A percentile compares a stretch with the other conserved stretches of the same genome.
Evolutionary conservation across 2,797 vertebrate species (phyloP).

Genomic region (Naso thynnoides): DNA sequence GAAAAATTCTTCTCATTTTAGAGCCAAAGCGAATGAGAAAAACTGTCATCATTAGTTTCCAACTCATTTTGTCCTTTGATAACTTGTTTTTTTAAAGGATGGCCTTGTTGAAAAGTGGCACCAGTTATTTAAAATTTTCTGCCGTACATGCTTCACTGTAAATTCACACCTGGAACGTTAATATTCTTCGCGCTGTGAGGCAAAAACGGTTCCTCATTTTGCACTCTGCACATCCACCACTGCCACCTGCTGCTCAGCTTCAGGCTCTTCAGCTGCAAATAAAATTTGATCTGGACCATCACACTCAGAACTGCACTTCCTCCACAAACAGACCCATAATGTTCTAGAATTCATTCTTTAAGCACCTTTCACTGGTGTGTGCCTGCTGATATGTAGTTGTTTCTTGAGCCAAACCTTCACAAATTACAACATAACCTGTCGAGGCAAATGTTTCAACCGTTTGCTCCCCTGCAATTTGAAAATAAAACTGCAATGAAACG

Average conservation of each 20-base stretch:
- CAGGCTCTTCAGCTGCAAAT: neutral
- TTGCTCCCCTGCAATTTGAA: constrained; percentile 38
- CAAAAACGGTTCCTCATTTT: neutral
- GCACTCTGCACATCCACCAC: constrained; percentile 10
- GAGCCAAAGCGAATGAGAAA: no score
- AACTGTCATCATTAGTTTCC: no score
- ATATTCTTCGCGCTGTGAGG: neutral
- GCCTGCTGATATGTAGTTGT: constrained; percentile 52
- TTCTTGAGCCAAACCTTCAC: constrained; percentile 79
- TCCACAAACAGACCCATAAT: neutral
- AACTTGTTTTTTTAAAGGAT: neutral
- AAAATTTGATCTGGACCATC: neutral
- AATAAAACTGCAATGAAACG: constrained; percentile 47
- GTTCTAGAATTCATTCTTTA: neutral
- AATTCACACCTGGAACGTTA: neutral
- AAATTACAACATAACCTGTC: constrained; percentile 64
- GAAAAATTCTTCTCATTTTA: no score
- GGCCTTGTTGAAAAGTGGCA: neutral
- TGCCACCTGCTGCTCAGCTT: constrained; percentile 60
- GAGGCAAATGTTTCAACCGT: constrained; percentile 51
- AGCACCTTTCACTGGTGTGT: neutral
- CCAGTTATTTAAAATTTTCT: no score
- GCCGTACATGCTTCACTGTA: neutral
- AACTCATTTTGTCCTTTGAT: neutral
- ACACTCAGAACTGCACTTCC: neutral